Percentiles rank a stretch among this genome's conserved stretches.
phyloP scores from a whole-genome alignment of 2,113 vertebrate species.

The Pterocles orientalis region DNA sequence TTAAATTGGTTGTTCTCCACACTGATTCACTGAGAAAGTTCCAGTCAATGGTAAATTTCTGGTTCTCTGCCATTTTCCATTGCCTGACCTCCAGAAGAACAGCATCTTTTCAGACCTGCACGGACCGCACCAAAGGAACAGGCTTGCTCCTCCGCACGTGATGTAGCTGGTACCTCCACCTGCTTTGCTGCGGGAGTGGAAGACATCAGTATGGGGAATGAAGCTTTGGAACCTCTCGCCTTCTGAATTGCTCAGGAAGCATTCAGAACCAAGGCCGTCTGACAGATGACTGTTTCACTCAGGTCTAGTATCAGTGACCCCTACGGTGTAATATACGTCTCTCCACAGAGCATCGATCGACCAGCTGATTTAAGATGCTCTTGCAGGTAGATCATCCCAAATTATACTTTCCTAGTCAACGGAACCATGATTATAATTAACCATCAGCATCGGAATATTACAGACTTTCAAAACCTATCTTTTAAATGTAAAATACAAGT shows the following conservation, averaged over 20 bases:
- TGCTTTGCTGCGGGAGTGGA: neutral
- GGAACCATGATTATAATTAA: neutral
- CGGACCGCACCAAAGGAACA: neutral
- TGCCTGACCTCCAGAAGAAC: neutral
- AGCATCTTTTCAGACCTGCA: neutral
- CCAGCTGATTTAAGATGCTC: neutral
- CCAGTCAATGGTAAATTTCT: neutral
- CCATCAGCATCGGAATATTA: neutral
- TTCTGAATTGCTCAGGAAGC: slow-evolving; percentile 32
- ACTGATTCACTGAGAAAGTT: neutral
- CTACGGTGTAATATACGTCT: neutral
- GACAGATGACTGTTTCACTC: neutral
- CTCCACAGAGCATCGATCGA: neutral
- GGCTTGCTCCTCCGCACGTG: neutral
- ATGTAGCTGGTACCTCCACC: neutral
- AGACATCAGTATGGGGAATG: neutral
- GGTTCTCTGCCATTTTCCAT: neutral
- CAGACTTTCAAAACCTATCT: neutral
- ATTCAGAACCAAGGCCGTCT: neutral
- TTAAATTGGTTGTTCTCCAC: neutral
- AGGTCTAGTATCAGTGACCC: neutral
- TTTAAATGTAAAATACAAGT: neutral
- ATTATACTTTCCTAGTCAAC: neutral
- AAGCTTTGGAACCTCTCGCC: neutral
- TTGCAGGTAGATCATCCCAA: neutral